Evolutionary conservation across 2,888 invertebrate species (phyloP).

Genomic region (Serrognathus titanus): DNA sequence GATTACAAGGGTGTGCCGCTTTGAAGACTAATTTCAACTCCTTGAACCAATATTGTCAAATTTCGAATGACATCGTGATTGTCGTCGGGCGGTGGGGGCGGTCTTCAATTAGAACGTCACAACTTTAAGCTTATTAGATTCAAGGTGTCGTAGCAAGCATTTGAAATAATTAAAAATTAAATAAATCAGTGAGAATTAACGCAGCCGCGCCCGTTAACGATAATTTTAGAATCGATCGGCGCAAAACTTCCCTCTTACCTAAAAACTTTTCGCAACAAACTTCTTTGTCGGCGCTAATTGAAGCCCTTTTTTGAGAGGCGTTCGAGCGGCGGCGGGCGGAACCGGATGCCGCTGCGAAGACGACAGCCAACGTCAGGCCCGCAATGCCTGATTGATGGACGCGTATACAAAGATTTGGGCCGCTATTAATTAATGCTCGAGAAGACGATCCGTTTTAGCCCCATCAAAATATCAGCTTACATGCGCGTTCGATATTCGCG

Average conservation of each 20-base stretch:
- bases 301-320: conserved; percentile 15
- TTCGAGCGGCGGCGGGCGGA: conserved; percentile 10
- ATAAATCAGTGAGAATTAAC: conserved; percentile 11
- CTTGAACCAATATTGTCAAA: conserved; percentile 23
- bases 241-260: conserved; percentile 12
- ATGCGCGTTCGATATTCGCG: conserved; percentile 3
- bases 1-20: conserved; percentile 33
- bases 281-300: conserved; percentile 19
- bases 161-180: no score
- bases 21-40: conserved; percentile 30
- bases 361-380: conserved; percentile 20
- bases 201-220: conserved; percentile 12
- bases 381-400: conserved; percentile 25
- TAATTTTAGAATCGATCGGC: conserved; percentile 16
- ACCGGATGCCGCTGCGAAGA: conserved; percentile 15
- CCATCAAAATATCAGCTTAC: conserved; percentile 20
- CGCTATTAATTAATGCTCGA: conserved; percentile 25
- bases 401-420: conserved; percentile 21
- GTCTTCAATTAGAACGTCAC: no score
- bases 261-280: conserved; percentile 16
- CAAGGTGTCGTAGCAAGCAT: no score
- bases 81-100: not conserved
- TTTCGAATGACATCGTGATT: conserved; percentile 6
- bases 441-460: conserved; percentile 20
- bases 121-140: no score